A percentile compares a stretch with the other conserved stretches of the same genome.
Conservation (phyloP, 1,140 invertebrate species). For the Aphis gossypii region DNA sequence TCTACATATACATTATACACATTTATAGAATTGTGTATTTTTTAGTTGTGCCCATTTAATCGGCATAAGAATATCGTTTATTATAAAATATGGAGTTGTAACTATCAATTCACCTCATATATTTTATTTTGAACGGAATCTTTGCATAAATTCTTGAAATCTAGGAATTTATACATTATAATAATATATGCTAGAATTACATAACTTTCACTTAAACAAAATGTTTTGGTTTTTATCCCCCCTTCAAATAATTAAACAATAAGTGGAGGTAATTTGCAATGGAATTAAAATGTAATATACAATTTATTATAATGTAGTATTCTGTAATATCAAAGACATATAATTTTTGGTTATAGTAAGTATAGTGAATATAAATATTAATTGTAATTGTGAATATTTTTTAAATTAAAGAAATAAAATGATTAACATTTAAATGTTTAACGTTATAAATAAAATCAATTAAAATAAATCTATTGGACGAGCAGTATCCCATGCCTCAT, state of each 20-base stretch:
- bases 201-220: not conserved
- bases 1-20: not conserved
- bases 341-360: not conserved
- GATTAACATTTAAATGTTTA: not conserved
- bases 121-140: not conserved
- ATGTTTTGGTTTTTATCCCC: not conserved
- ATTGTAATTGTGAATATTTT: not conserved
- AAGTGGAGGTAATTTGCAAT: not conserved
- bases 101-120: not conserved
- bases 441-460: not conserved
- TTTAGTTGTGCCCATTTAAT: not conserved
- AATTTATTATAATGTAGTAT: too few relatives aligned
- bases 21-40: too few relatives aligned
- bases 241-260: not conserved
- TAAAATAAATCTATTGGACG: not conserved
- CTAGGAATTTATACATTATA: not conserved
- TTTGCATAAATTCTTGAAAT: not conserved
- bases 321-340: too few relatives aligned
- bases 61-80: not conserved
- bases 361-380: not conserved
- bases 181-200: not conserved
- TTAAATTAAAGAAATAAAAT: not conserved
- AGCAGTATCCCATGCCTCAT: not conserved
- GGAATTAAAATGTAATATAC: not conserved
- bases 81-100: not conserved